These are phyloP conservation scores for Caenorhabditis brenneri DNA, from an alignment of 1,140 invertebrate species.

Conservation along the genomic window DNA sequence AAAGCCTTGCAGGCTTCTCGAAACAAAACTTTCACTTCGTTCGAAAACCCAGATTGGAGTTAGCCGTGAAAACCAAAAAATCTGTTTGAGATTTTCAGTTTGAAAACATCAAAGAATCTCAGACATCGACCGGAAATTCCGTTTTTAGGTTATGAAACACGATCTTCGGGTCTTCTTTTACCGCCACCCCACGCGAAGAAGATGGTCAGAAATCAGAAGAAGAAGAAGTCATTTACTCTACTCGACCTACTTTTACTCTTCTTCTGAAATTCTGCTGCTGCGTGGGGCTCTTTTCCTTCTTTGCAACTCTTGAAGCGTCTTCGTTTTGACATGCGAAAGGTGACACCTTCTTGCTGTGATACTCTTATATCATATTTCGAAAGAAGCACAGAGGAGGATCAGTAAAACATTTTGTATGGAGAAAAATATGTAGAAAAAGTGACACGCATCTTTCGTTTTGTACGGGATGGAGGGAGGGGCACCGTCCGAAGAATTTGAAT, in stretches of 20 bases:
- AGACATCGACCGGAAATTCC: slow-evolving; percentile 19
- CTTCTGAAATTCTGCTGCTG: neutral
- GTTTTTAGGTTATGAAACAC: slow-evolving; percentile 24
- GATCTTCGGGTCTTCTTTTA: neutral
- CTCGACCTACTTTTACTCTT: neutral
- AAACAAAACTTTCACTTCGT: too few species aligned
- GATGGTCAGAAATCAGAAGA: neutral
- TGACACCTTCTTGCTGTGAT: neutral
- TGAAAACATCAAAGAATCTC: too few species aligned
- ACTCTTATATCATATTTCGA: neutral
- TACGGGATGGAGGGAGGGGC: too few species aligned
- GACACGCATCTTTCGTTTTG: neutral
- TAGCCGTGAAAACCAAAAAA: too few species aligned
- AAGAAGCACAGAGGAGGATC: neutral
- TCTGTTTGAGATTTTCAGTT: too few species aligned
- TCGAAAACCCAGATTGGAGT: too few species aligned
- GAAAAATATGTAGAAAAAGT: neutral
- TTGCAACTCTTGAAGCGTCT: neutral
- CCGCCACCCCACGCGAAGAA: neutral
- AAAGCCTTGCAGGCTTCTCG: too few species aligned
- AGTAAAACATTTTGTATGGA: neutral
- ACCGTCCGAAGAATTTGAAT: neutral
- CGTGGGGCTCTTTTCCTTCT: neutral
- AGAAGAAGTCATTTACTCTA: neutral
- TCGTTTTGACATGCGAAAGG: neutral